Percentiles rank a stretch among this genome's conserved stretches.
Evolutionary conservation across 2,113 vertebrate genomes (phyloP).

Genomic region (Ailuropoda melanoleuca): DNA sequence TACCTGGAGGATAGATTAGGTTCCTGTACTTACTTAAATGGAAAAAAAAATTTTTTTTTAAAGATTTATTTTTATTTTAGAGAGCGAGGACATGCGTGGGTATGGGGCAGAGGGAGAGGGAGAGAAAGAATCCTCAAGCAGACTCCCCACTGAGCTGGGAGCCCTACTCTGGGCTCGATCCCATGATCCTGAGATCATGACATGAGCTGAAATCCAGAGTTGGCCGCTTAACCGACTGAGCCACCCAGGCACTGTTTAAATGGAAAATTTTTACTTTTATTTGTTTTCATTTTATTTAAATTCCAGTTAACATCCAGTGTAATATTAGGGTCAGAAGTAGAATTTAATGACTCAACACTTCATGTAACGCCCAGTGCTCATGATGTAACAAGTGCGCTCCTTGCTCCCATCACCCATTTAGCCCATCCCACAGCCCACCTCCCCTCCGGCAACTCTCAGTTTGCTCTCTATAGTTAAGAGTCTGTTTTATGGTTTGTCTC

Average conservation of each 20-base stretch:
- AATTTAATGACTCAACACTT: neutral
- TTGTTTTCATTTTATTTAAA: neutral
- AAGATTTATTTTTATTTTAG: no score
- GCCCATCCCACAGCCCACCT: no score
- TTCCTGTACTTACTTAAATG: neutral
- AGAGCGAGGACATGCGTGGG: no score
- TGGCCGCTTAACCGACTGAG: no score
- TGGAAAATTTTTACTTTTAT: no score
- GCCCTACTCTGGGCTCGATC: no score
- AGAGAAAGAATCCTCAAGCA: no score
- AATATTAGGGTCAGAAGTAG: neutral
- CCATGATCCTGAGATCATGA: no score
- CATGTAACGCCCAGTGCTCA: neutral
- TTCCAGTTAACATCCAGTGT: neutral
- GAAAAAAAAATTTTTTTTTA: neutral
- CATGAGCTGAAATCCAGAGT: no score
- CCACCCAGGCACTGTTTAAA: no score
- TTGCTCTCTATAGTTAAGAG: neutral
- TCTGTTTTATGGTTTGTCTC: neutral
- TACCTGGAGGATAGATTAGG: neutral
- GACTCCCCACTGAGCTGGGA: no score
- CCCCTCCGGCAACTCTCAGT: neutral
- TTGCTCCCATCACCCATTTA: neutral
- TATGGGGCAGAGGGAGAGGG: no score
- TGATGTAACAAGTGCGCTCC: neutral